Base-by-base conservation (phyloP, 2,797 vertebrate species). In the Rhodeus uyekii region DNA sequence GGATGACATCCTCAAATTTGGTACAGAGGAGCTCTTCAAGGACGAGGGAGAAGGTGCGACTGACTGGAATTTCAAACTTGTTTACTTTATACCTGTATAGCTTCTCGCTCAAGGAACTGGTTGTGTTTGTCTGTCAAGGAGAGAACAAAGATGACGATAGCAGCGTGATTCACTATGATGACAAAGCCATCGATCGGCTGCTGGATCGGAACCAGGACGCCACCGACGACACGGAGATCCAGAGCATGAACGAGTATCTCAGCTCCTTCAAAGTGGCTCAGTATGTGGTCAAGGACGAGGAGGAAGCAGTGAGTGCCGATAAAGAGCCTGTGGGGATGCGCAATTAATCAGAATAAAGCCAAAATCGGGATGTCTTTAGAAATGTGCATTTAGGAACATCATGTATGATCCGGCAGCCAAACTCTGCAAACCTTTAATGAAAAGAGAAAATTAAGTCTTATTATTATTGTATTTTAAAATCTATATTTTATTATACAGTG, bases 191-290 rank as follows among this genome's bases (percentile, higher is more conserved):
- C 86, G 96, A 97, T 86, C 94, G 96, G 1, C 93, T 99, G 0
- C 88, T 99, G 90, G 97, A 99, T 92, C 91, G 98, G 24, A 97
- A 99, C 91, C 98, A 98, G 93, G 96, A 97, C 81, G 97, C 96
- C 90, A 99, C 96, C 0, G 98, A 99, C 64, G 98, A 99, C 88
- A 97, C 96, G 0, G 97, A 99, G 90, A 87, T 98, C 86, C 97
- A 98, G 93, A 98, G 97, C 93, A 99, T 98, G 98, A 99, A 99
- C 85, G 97, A 99, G 71, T 99, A 99, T 91, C 94, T 99, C 90
- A 99, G 98, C 91, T 99, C 98, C 77, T 99, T 99, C 91, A 99
- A 99, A 89, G 98, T 99, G 91, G 98, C 98, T 34, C 98, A 99
- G 90, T 99, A 99, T 69, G 97, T 99, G 90, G 98, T 99, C 12